Percentiles rank a stretch among this genome's conserved stretches.
Evolutionary conservation across 2,888 invertebrate genomes (phyloP).

Genomic region (Orthosia gothica): DNA sequence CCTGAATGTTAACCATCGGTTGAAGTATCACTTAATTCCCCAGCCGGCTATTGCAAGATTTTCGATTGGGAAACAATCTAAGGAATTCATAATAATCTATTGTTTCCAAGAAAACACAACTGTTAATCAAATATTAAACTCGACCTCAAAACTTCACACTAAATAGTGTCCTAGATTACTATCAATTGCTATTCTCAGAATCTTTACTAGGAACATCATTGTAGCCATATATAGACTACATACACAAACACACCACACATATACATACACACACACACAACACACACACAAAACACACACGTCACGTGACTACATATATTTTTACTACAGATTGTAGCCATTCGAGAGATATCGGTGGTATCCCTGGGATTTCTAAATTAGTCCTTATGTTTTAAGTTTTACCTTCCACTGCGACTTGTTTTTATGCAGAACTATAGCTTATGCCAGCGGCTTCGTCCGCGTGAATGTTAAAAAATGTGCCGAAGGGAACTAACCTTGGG

Average conservation of each 20-base stretch:
- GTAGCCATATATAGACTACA: constrained; percentile 26
- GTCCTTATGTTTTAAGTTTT: constrained; percentile 66
- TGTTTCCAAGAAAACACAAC: constrained; percentile 1
- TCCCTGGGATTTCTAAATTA: constrained; percentile 67
- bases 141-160: constrained; percentile 31
- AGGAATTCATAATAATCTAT: neutral
- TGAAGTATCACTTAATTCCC: neutral
- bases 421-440: constrained; percentile 55
- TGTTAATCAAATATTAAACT: constrained; percentile 5
- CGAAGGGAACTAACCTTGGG: too few species aligned
- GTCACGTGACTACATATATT: too few species aligned
- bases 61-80: neutral
- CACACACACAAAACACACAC: too few species aligned
- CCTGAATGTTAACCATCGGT: neutral
- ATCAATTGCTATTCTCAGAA: constrained; percentile 54
- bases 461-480: too few species aligned
- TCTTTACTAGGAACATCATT: constrained; percentile 42
- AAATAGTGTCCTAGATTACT: constrained; percentile 33
- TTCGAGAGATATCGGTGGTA: constrained; percentile 26
- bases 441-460: too few species aligned
- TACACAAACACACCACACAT: too few species aligned
- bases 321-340: constrained; percentile 34
- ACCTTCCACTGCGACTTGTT: constrained; percentile 46
- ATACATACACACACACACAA: too few species aligned
- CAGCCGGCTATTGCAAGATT: neutral